Base-by-base conservation (phyloP, 2,113 vertebrate species). In the Regulus satrapa region DNA sequence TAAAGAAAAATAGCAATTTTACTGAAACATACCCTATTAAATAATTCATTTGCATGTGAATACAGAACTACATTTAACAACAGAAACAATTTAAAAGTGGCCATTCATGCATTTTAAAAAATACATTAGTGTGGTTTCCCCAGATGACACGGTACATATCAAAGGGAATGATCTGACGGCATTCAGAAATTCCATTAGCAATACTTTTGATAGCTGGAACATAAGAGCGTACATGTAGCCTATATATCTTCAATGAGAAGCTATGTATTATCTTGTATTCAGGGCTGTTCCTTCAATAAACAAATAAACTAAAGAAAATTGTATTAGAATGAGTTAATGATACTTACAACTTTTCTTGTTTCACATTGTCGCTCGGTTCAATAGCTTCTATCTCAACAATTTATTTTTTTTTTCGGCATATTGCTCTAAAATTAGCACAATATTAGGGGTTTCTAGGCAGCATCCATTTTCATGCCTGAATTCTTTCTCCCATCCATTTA, bases 141-240 rank as follows among this genome's bases (percentile, higher is more conserved):
- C 72, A 56, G 79, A 73, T 85, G 74, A 23, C 5, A 1, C 12
- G 36, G 32, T n/a, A 63, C 24, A n/a, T 93, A 89, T 85, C 59
- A 77, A 93, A 94, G 85, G 31, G 36, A 95, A 90, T 18, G 6
- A 85, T 83, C 55, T 86, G 51, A 88, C 90, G 15, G 38, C 55
- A 71, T 86, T 83, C 78, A 93, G 78, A 93, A 96, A 92, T 94
- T 85, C 55, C 90, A 92, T 94, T 93, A 96, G 16, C 77, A 83
- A 43, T 74, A 56, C 10, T 90, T 94, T 48, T 82, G 93, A 28
- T 71, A 74, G 48, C 20, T 77, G 59, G 36, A 79, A 66, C 18
- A 20, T 55, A 66, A 72, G 5, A 64, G 2, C 0, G 3, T 51
- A 36, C 8, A 3, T 34, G 49, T 59, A 93, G 45, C 23, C 58